Evolutionary conservation across 2,888 invertebrate species (phyloP).

Genomic region (Itoplectis maculator): DNA sequence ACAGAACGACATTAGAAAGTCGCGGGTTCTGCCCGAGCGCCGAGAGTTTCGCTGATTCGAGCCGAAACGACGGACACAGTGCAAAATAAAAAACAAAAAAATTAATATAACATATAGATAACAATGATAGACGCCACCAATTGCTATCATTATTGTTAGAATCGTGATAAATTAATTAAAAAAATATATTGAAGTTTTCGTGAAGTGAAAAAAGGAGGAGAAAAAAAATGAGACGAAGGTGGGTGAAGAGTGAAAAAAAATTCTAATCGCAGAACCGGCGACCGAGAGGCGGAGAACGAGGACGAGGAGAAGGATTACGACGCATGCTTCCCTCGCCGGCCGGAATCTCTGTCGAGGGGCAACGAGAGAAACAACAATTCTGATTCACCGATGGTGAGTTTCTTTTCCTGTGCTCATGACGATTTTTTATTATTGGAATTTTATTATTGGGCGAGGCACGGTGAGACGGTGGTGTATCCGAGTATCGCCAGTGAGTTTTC

Average conservation of each 20-base stretch:
- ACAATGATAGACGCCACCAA: no score
- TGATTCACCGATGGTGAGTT: constrained; percentile 74
- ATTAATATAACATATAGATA: no score
- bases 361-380: constrained; percentile 72
- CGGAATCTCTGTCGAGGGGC: constrained; percentile 68
- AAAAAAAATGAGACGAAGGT: neutral
- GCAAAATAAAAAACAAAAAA: neutral
- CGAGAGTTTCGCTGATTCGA: constrained; percentile 10
- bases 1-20: constrained; percentile 53
- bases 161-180: neutral
- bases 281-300: constrained; percentile 86
- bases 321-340: constrained; percentile 70
- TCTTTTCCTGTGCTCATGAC: neutral
- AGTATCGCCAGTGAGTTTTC: no score
- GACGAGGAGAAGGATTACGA: constrained; percentile 85
- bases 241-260: constrained; percentile 19
- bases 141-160: neutral
- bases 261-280: constrained; percentile 82
- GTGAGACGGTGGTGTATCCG: no score
- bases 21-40: neutral
- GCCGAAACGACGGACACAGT: neutral
- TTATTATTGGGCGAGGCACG: no score
- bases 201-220: neutral
- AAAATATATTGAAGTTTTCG: neutral
- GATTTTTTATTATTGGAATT: neutral